Percentiles rank a stretch among this genome's conserved stretches.
These are phyloP conservation scores for Malurus elegans DNA, from an alignment of 2,113 vertebrate genomes.

Conservation along the genomic window DNA sequence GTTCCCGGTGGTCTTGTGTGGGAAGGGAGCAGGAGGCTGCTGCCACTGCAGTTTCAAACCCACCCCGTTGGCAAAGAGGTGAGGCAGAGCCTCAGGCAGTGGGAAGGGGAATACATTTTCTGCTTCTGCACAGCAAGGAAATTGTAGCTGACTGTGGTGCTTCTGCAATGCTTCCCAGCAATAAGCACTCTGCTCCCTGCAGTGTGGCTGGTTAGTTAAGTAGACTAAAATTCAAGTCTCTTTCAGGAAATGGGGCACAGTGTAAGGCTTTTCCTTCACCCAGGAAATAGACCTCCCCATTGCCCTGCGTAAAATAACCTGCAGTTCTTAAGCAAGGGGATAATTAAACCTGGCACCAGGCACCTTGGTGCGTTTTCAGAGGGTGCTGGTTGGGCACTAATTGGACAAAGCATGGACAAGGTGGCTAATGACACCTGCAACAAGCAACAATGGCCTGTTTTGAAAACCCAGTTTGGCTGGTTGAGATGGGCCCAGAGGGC, in stretches of 20 bases:
- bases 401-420: neutral
- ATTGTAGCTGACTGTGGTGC: neutral
- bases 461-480: neutral
- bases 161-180: neutral
- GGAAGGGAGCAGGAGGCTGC: neutral
- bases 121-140: neutral
- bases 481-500: neutral
- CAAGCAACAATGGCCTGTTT: neutral
- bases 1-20: rapidly evolving
- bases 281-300: neutral
- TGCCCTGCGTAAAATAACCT: rapidly evolving
- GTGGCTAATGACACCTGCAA: neutral
- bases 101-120: neutral
- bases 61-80: rapidly evolving
- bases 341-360: neutral
- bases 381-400: neutral
- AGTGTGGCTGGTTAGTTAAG: neutral
- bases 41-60: neutral
- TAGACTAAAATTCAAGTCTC: neutral
- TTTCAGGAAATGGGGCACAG: neutral
- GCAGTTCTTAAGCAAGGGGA: neutral
- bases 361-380: neutral
- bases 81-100: neutral
- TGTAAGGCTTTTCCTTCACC: rapidly evolving
- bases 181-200: neutral